phyloP scores from a whole-genome alignment of 1,140 invertebrate genomes.

The Maniola jurtina region DNA sequence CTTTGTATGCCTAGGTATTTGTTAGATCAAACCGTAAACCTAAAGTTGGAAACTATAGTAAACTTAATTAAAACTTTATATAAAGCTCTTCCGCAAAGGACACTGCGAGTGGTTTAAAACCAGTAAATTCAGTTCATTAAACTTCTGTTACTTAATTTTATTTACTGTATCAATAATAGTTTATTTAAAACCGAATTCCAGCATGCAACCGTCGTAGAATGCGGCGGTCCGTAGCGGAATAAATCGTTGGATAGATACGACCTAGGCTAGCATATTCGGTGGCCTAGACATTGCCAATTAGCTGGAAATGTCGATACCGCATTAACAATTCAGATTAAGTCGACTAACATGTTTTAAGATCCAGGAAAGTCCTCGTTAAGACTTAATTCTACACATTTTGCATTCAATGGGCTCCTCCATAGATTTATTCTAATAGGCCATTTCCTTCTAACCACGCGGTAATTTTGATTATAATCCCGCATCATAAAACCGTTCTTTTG shows the following conservation, averaged over 20 bases:
- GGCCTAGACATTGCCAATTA: slow-evolving; percentile 55
- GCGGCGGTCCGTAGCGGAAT: slow-evolving; percentile 45
- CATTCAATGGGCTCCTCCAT: slow-evolving; percentile 1
- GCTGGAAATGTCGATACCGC: slow-evolving; percentile 40
- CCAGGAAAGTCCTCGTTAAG: slow-evolving; percentile 17
- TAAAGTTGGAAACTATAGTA: too few relatives aligned
- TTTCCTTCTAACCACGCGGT: neutral
- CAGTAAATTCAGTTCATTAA: too few relatives aligned
- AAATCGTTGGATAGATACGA: slow-evolving; percentile 40
- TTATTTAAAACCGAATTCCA: neutral
- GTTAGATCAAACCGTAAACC: neutral
- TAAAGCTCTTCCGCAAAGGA: too few relatives aligned
- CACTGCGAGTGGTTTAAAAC: too few relatives aligned
- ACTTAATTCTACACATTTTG: slow-evolving; percentile 10
- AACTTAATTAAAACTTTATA: too few relatives aligned
- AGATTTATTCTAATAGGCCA: slow-evolving; percentile 3
- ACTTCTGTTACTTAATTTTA: too few relatives aligned
- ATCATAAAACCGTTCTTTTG: neutral
- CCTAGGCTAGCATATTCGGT: slow-evolving; percentile 29
- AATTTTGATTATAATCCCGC: neutral
- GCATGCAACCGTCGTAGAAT: slow-evolving; percentile 3
- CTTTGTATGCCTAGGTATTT: slow-evolving; percentile 7
- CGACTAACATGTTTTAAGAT: slow-evolving; percentile 31
- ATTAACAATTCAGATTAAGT: slow-evolving; percentile 69
- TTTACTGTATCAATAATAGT: neutral